Percentiles rank a stretch among this genome's conserved stretches.
Conservation (phyloP, 2,113 vertebrate species). For the Noturus placidus region DNA sequence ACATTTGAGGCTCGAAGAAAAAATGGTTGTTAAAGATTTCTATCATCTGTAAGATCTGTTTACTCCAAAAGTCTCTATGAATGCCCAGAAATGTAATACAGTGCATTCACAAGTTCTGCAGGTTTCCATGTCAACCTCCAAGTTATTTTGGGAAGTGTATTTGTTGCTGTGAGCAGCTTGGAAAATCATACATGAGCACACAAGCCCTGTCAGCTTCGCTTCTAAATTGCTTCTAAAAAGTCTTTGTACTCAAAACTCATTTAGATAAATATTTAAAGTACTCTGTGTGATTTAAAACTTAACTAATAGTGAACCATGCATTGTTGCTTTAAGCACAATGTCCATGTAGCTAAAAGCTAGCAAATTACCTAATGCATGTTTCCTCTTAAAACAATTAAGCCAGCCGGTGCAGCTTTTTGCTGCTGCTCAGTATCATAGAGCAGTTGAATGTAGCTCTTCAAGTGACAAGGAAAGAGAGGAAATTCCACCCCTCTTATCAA, state of each 20-base stretch:
- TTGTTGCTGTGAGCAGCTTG: not conserved
- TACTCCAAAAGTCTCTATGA: not conserved
- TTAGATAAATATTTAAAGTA: not conserved
- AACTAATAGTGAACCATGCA: not conserved
- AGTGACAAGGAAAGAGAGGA: not conserved
- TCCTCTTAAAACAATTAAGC: not conserved
- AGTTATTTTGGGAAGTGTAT: constrained; percentile 17
- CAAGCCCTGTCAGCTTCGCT: not conserved
- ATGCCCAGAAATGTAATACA: not conserved
- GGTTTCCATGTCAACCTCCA: constrained; percentile 21
- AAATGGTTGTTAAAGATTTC: not conserved
- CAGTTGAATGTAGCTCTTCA: not conserved
- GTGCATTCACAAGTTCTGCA: not conserved
- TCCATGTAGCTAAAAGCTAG: not conserved
- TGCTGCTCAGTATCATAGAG: not conserved
- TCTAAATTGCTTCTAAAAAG: not conserved
- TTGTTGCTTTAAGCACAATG: not conserved
- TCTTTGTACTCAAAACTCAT: not conserved
- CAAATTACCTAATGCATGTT: not conserved
- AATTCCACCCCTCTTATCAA: not conserved
- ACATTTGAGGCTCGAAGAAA: not conserved
- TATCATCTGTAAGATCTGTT: not conserved
- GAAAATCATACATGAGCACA: not conserved
- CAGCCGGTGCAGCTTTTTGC: not conserved
- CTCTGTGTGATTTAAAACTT: not conserved